Conservation (phyloP, 2,113 vertebrate species). For the Pseudorectes ferrugineus region DNA sequence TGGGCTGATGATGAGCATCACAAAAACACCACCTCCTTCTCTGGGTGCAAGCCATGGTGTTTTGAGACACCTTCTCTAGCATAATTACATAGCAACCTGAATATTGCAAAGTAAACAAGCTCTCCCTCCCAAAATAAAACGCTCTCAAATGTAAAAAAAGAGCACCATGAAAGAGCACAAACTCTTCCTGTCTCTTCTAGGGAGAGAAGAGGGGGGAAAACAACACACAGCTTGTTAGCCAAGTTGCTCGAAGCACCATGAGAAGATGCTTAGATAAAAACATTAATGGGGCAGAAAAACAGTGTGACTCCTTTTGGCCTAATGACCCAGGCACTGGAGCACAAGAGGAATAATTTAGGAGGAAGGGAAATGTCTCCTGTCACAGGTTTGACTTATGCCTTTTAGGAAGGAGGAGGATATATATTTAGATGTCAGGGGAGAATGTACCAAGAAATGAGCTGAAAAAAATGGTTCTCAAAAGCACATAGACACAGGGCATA, state of each 20-base stretch:
- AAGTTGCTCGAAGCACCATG: neutral
- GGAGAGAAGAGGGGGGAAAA: neutral
- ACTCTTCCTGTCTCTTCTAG: neutral
- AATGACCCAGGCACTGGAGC: neutral
- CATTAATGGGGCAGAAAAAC: neutral
- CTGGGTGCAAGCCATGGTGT: neutral
- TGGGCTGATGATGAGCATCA: neutral
- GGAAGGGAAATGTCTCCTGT: neutral
- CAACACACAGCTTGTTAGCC: neutral
- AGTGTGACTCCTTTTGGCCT: neutral
- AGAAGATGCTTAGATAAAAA: neutral
- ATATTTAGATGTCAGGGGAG: neutral
- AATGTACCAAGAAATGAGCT: neutral
- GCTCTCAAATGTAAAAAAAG: neutral
- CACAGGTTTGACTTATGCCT: neutral
- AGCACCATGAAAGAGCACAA: neutral
- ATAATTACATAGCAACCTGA: slow-evolving; percentile 33
- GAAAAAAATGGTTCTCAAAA: neutral
- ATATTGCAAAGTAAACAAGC: slow-evolving; percentile 18
- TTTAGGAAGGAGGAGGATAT: neutral
- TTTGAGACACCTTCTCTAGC: slow-evolving; percentile 2
- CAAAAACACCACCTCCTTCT: neutral
- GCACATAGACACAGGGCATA: neutral
- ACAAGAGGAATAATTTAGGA: neutral
- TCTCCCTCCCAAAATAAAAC: neutral